These are phyloP conservation scores for Drosophila meridionalis DNA, from an alignment of 2,888 invertebrate genomes.

Conservation along the genomic window DNA sequence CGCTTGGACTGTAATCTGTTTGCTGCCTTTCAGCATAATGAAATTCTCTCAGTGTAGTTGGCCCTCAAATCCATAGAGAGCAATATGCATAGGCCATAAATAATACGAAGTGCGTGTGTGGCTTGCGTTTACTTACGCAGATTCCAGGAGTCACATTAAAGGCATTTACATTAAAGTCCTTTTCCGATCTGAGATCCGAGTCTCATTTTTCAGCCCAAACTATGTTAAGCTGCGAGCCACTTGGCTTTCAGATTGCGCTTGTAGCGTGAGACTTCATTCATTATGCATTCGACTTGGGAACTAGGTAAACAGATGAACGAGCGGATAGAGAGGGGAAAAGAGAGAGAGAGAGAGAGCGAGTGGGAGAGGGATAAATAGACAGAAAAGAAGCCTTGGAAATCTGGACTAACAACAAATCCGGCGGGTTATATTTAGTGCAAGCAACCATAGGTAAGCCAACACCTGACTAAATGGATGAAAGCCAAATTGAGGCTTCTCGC, in stretches of 20 bases:
- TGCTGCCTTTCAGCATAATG: background rate
- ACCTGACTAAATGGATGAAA: slow-evolving; percentile 4
- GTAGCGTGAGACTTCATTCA: slow-evolving; percentile 32
- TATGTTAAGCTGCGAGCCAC: slow-evolving; percentile 38
- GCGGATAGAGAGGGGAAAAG: background rate
- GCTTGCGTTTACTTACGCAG: slow-evolving; percentile 9
- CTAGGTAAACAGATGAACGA: background rate
- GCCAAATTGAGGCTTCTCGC: no score
- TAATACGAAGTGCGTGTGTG: slow-evolving; percentile 1
- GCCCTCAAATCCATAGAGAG: background rate
- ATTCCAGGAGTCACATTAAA: background rate
- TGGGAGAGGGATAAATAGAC: background rate
- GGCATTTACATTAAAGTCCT: slow-evolving; percentile 1
- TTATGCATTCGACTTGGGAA: slow-evolving; percentile 33
- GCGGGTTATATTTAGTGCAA: slow-evolving; percentile 15
- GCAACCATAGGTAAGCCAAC: slow-evolving; percentile 10
- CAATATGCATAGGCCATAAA: slow-evolving; percentile 11
- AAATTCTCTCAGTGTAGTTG: background rate
- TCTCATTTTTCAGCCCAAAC: slow-evolving; percentile 9
- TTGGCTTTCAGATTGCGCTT: slow-evolving; percentile 25
- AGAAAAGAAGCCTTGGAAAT: slow-evolving; percentile 5
- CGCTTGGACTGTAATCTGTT: background rate
- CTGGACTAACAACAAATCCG: slow-evolving; percentile 15
- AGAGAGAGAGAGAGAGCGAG: background rate
- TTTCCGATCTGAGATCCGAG: background rate